Evolutionary conservation across 2,888 invertebrate species (phyloP).

Genomic region (Choreutis nemorana): DNA sequence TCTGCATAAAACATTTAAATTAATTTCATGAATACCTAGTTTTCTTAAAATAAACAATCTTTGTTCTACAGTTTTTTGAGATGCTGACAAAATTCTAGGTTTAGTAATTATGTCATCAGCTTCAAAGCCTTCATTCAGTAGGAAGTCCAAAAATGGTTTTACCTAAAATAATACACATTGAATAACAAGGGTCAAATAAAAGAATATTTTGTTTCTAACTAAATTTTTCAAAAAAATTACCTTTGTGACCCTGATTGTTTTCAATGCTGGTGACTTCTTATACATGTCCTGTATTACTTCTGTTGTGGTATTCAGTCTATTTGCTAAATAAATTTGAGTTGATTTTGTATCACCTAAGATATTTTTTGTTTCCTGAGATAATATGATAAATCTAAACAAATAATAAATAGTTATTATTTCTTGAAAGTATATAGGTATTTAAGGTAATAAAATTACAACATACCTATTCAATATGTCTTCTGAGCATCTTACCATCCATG

Average conservation of each 20-base stretch:
- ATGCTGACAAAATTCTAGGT: conserved; percentile 63
- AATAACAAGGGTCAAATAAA: too few species aligned
- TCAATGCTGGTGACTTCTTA: conserved; percentile 56
- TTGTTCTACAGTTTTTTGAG: conserved; percentile 60
- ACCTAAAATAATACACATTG: conserved; percentile 35
- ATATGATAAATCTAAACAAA: conserved; percentile 17
- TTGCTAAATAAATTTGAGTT: conserved; percentile 59
- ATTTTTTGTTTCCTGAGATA: conserved; percentile 42
- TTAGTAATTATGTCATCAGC: conserved; percentile 60
- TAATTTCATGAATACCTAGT: conserved; percentile 48
- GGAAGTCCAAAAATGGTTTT: conserved; percentile 66
- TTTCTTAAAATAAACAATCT: conserved; percentile 56
- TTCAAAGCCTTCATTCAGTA: conserved; percentile 58
- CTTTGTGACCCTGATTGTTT: conserved; percentile 64
- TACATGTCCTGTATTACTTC: conserved; percentile 56
- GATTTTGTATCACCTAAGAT: conserved; percentile 59
- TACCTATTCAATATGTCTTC: conserved; percentile 65
- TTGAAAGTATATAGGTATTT: too few species aligned
- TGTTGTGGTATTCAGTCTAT: conserved; percentile 51
- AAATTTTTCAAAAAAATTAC: too few species aligned
- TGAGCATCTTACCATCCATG: conserved; percentile 73
- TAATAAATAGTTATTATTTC: too few species aligned
- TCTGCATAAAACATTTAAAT: conserved; percentile 63
- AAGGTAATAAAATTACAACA: conserved; percentile 1
- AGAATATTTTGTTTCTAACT: too few species aligned